Base-by-base conservation (phyloP, 1,140 invertebrate genomes). In the Wasmannia auropunctata region DNA sequence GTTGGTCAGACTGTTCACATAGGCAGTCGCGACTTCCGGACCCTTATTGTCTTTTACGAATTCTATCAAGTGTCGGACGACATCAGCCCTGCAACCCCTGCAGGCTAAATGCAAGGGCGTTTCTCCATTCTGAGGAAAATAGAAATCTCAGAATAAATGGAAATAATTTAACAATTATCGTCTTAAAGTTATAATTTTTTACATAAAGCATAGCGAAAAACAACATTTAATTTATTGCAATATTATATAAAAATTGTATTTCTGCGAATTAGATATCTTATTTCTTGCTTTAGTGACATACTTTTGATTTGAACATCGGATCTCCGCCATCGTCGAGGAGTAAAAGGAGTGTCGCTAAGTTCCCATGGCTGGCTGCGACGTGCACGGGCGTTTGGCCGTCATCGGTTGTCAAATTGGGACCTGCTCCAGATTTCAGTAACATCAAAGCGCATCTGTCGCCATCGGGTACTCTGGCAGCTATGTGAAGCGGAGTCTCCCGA, bases 381-480 rank as follows among this genome's bases (percentile, higher is more conserved):
- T 99, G 98, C 3, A 99, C 97, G 0, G 98, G 98, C 0, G 98
- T 99, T 94, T 99, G 98, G n/a, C 99, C 99, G 94, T 99, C 98
- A 94, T 99, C 97, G 11, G 97, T 98, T 0, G 96, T 96, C 76
- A 98, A 96, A 95, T 99, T 99, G 0, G 99, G 98, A 86, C 98
- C 98, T 10, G 99, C 99, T 4, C 99, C 99, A 16, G 98, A 99
- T 95, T 99, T 99, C 4, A 99, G 95, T 84, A 99, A 95, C 98
- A 99, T 99, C 85, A 99, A 96, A 11, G 98, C 99, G 95, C 99
- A 99, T 94, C 98, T 97, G 92, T 99, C 98, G 63, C 99, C 99
- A 91, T 99, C 98, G 79, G 97, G 97, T 49, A 99, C 98, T 79
- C 98, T 96, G 1, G 99, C 98, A 16, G 99, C 98, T 86, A 99